phyloP scores from a whole-genome alignment of 1,140 invertebrate species.

The Oppia nitens region DNA sequence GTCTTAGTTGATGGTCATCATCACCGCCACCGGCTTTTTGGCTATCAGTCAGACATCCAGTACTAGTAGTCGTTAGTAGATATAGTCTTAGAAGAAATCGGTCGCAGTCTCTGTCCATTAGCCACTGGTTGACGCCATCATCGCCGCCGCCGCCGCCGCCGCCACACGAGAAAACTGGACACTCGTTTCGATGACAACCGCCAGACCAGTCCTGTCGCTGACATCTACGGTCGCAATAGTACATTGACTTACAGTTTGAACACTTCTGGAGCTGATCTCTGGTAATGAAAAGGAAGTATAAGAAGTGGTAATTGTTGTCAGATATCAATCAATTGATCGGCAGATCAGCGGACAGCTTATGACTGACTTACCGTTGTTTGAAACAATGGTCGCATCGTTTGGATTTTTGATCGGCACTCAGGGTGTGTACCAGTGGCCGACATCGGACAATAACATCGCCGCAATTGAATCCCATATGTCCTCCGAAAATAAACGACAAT shows the following conservation, averaged over 20 bases:
- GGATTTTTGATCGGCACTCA: not conserved
- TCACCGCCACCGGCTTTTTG: not conserved
- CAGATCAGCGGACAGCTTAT: not conserved
- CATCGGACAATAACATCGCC: conserved; percentile 1
- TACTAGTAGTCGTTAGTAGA: not conserved
- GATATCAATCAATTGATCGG: not conserved
- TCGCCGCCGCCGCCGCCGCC: too few species aligned
- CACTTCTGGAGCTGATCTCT: conserved; percentile 11
- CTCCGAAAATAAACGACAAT: too few species aligned
- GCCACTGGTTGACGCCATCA: not conserved
- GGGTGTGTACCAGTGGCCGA: conserved; percentile 4
- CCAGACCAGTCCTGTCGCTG: conserved; percentile 12
- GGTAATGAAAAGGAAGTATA: not conserved
- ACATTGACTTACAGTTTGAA: conserved; percentile 12
- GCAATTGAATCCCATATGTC: too few species aligned
- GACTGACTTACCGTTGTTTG: not conserved
- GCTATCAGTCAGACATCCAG: too few species aligned
- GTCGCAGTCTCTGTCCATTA: not conserved
- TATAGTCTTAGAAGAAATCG: conserved; percentile 6
- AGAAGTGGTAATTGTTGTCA: not conserved
- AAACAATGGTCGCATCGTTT: conserved; percentile 13
- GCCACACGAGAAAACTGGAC: not conserved
- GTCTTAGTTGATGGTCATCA: not conserved
- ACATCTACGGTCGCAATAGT: conserved; percentile 5
- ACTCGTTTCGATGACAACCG: conserved; percentile 8